Evolutionary conservation across 2,797 vertebrate species (phyloP).

Genomic region (Lagocephalus sceleratus): DNA sequence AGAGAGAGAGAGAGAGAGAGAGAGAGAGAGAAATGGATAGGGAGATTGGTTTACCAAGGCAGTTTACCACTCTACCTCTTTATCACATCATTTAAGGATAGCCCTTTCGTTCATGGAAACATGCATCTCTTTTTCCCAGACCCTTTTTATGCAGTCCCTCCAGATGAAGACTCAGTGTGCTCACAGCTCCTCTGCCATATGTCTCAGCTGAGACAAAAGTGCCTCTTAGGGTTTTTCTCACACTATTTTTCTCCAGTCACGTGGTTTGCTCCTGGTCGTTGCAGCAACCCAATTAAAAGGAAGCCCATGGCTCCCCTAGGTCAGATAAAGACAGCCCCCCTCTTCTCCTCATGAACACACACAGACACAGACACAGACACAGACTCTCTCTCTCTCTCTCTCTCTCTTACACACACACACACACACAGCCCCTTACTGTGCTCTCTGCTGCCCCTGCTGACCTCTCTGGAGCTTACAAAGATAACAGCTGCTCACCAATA

Average conservation of each 20-base stretch:
- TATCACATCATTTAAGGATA: slow-evolving; percentile 72
- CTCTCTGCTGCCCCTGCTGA: slow-evolving; percentile 78
- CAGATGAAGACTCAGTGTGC: slow-evolving; percentile 70
- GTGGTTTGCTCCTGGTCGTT: slow-evolving; percentile 68
- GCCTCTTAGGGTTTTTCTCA: slow-evolving; percentile 71
- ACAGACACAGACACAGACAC: slow-evolving; percentile 11
- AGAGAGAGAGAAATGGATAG: slow-evolving; percentile 60
- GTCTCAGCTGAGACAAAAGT: slow-evolving; percentile 74
- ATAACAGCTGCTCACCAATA: slow-evolving; percentile 58
- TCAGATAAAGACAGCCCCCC: slow-evolving; percentile 75
- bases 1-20: slow-evolving; percentile 62
- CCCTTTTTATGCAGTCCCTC: slow-evolving; percentile 55
- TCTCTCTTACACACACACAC: too few relatives aligned
- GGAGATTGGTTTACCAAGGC: slow-evolving; percentile 67
- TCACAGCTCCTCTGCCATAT: slow-evolving; percentile 72
- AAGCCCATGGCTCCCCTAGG: slow-evolving; percentile 71
- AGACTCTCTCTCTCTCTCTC: slow-evolving; percentile 11
- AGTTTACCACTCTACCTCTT: slow-evolving; percentile 73
- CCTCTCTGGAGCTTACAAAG: slow-evolving; percentile 62
- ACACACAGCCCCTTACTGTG: slow-evolving; percentile 22
- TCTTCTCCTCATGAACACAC: slow-evolving; percentile 21
- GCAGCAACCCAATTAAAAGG: slow-evolving; percentile 76
- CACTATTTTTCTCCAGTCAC: slow-evolving; percentile 73
- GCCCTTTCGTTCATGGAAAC: slow-evolving; percentile 71
- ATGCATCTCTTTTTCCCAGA: slow-evolving; percentile 51